These are phyloP conservation scores for Grus americana DNA, from an alignment of 2,113 vertebrate species.

Conservation along the genomic window DNA sequence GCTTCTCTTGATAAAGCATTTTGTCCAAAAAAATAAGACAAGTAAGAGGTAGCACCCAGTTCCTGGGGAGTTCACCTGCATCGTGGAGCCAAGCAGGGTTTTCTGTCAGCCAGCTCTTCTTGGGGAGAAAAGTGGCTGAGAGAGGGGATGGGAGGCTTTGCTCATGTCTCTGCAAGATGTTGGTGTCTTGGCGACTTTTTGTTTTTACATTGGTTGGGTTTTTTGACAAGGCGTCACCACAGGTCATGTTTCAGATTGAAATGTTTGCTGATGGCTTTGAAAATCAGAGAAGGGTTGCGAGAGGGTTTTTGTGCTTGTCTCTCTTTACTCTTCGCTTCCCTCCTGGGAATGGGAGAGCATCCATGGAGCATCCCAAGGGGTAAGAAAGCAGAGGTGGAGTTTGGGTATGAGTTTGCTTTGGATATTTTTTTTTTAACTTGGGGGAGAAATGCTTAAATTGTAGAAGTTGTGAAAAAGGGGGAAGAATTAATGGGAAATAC, in stretches of 20 bases:
- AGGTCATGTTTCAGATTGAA: neutral
- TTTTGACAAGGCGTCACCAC: accelerated
- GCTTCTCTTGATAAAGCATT: neutral
- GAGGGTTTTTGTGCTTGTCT: neutral
- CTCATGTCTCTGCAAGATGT: accelerated
- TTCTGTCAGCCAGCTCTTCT: neutral
- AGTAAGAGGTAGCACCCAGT: neutral
- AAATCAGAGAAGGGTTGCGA: neutral
- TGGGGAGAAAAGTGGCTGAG: neutral
- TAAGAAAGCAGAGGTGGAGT: neutral
- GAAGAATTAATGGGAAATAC: neutral
- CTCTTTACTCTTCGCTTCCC: neutral
- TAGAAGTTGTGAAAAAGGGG: neutral
- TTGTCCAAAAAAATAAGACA: neutral
- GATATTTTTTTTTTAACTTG: neutral
- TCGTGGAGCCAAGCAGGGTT: neutral
- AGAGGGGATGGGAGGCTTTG: neutral
- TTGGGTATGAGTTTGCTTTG: neutral
- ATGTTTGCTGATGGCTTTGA: neutral
- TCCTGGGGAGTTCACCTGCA: neutral
- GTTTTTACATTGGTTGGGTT: neutral
- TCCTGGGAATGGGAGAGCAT: neutral
- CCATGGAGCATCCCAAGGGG: accelerated
- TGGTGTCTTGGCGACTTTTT: accelerated
- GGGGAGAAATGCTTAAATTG: neutral